A percentile compares a stretch with the other conserved stretches of the same genome.
phyloP scores from a whole-genome alignment of 2,888 invertebrate genomes.

The Peribatodes rhomboidaria region DNA sequence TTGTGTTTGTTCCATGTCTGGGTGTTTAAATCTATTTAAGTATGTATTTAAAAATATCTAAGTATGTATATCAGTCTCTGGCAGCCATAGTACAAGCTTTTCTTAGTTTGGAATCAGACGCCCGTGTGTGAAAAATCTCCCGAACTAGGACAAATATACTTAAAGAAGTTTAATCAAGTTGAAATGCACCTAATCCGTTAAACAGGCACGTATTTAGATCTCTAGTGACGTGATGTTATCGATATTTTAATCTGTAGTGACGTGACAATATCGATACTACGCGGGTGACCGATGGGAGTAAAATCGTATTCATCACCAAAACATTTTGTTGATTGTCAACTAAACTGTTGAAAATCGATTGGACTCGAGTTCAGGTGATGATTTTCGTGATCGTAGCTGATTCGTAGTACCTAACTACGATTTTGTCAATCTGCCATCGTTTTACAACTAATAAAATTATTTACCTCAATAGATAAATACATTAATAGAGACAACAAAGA shows the following conservation, averaged over 20 bases:
- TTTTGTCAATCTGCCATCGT: not conserved
- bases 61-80: too few relatives aligned
- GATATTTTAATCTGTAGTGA: conserved; percentile 67
- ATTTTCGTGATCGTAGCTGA: conserved; percentile 43
- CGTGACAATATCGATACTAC: conserved; percentile 71
- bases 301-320: conserved; percentile 50
- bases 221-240: conserved; percentile 74
- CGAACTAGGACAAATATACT: too few relatives aligned
- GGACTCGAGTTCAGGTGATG: conserved; percentile 18
- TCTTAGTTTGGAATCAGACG: too few relatives aligned
- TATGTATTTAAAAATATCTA: too few relatives aligned
- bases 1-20: too few relatives aligned
- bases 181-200: not conserved
- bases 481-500: too few relatives aligned
- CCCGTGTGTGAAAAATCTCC: too few relatives aligned
- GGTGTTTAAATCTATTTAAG: too few relatives aligned
- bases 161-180: too few relatives aligned
- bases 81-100: too few relatives aligned
- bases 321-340: conserved; percentile 45
- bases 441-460: conserved; percentile 14
- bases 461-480: too few relatives aligned
- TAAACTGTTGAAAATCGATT: conserved; percentile 48
- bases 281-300: conserved; percentile 45
- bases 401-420: conserved; percentile 21
- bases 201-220: conserved; percentile 4